A percentile compares a stretch with the other conserved stretches of the same genome.
Conservation (phyloP, 2,888 invertebrate species). For the Odontocolon sp. region DNA sequence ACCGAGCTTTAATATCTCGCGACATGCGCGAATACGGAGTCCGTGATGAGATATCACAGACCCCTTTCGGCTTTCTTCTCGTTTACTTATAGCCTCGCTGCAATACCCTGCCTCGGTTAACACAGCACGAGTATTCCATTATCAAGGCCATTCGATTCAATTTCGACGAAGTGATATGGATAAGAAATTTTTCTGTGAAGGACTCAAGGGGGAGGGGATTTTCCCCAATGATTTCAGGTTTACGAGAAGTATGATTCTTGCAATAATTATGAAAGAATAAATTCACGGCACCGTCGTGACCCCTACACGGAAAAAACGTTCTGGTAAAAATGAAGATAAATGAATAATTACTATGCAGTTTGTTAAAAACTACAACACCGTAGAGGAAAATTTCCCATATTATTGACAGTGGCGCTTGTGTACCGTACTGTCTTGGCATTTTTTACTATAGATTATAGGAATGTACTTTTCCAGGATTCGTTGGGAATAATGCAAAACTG, state of each 20-base stretch:
- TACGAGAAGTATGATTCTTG: not conserved
- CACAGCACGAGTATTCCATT: conserved; percentile 9
- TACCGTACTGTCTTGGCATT: too few relatives aligned
- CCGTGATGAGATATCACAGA: not conserved
- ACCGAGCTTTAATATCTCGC: not conserved
- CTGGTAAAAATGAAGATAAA: too few relatives aligned
- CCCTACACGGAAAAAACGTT: too few relatives aligned
- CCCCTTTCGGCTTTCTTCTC: not conserved
- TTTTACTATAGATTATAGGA: too few relatives aligned
- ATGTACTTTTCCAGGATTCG: not conserved
- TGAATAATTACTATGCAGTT: too few relatives aligned
- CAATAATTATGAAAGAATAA: too few relatives aligned
- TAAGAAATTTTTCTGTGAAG: too few relatives aligned
- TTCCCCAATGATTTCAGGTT: not conserved
- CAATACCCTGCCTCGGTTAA: not conserved
- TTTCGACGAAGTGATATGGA: conserved; percentile 17
- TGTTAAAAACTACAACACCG: too few relatives aligned
- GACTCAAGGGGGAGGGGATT: not conserved
- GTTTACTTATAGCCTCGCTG: not conserved
- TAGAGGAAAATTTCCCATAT: too few relatives aligned
- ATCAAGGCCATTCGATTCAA: conserved; percentile 30
- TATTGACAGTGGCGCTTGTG: too few relatives aligned
- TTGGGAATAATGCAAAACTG: not conserved
- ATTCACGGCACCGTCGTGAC: too few relatives aligned
- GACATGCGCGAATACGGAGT: conserved; percentile 16